Evolutionary conservation across 2,797 vertebrate genomes (phyloP).

Genomic region (Enteromius trimaculatus): DNA sequence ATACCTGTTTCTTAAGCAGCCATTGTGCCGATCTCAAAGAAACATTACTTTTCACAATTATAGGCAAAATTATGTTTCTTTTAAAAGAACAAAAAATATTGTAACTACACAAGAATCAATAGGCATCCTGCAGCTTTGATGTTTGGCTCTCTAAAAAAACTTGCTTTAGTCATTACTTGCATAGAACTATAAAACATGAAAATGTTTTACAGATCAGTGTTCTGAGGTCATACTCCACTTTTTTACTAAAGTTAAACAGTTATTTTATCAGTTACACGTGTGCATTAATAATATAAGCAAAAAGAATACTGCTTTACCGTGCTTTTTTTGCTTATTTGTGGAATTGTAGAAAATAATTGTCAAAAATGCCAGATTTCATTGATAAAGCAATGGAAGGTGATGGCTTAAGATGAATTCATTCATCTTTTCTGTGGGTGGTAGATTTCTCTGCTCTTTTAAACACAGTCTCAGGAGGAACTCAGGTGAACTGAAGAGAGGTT

Average conservation of each 20-base stretch:
- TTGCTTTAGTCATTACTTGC: background rate
- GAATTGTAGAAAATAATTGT: background rate
- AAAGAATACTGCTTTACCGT: background rate
- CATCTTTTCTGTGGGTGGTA: background rate
- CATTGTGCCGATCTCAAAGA: background rate
- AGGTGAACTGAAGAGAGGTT: constrained; percentile 10
- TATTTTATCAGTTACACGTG: background rate
- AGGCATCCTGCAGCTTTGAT: background rate
- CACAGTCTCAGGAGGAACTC: constrained; percentile 26
- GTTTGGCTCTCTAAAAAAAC: background rate
- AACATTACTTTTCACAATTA: background rate
- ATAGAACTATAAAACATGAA: constrained; percentile 5
- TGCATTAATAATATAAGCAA: background rate
- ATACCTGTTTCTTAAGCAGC: background rate
- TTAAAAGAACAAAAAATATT: background rate
- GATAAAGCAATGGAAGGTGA: constrained; percentile 14
- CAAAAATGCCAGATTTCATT: background rate
- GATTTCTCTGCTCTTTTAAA: background rate
- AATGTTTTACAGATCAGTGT: background rate
- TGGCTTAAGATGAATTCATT: background rate
- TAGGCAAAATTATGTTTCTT: background rate
- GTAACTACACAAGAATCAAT: background rate
- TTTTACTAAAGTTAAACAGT: background rate
- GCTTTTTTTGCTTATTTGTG: constrained; percentile 2
- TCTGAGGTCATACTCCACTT: background rate